These are phyloP conservation scores for Agriotes lineatus DNA, from an alignment of 2,888 invertebrate genomes.

Conservation along the genomic window DNA sequence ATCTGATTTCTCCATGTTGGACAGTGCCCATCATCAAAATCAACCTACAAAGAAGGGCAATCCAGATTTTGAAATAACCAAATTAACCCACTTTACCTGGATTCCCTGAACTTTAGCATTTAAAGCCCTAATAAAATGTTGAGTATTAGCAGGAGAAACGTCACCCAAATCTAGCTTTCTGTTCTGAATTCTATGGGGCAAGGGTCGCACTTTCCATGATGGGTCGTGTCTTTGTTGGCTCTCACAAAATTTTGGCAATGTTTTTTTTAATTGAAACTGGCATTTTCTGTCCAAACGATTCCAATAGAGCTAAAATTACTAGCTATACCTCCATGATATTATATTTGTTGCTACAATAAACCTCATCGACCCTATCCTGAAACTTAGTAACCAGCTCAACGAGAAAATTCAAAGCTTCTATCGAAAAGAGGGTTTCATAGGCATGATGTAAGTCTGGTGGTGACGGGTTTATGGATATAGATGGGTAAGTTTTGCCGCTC, in stretches of 20 bases:
- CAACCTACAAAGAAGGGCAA: slow-evolving; percentile 65
- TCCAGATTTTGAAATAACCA: too few species aligned
- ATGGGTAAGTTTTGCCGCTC: background rate
- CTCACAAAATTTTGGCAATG: slow-evolving; percentile 65
- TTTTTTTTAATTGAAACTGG: slow-evolving; percentile 56
- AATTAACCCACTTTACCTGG: too few species aligned
- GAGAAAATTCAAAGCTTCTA: slow-evolving; percentile 71
- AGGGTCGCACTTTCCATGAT: slow-evolving; percentile 72
- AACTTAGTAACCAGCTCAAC: slow-evolving; percentile 68
- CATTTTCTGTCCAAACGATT: slow-evolving; percentile 64
- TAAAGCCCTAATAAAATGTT: slow-evolving; percentile 71
- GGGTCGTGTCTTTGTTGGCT: slow-evolving; percentile 65
- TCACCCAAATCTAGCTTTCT: slow-evolving; percentile 76
- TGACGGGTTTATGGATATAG: slow-evolving; percentile 49
- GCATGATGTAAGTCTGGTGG: slow-evolving; percentile 70
- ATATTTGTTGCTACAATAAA: slow-evolving; percentile 50
- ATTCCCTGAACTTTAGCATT: slow-evolving; percentile 72
- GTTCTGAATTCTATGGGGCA: slow-evolving; percentile 70
- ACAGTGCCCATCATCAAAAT: slow-evolving; percentile 81
- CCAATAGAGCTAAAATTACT: slow-evolving; percentile 46
- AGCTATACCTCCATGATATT: background rate
- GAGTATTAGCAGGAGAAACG: slow-evolving; percentile 73
- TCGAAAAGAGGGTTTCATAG: slow-evolving; percentile 70
- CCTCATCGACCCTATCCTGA: slow-evolving; percentile 67
- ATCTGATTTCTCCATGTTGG: slow-evolving; percentile 80